Conservation (phyloP, 2,888 invertebrate genomes). For the Sinotaia quadrata region DNA sequence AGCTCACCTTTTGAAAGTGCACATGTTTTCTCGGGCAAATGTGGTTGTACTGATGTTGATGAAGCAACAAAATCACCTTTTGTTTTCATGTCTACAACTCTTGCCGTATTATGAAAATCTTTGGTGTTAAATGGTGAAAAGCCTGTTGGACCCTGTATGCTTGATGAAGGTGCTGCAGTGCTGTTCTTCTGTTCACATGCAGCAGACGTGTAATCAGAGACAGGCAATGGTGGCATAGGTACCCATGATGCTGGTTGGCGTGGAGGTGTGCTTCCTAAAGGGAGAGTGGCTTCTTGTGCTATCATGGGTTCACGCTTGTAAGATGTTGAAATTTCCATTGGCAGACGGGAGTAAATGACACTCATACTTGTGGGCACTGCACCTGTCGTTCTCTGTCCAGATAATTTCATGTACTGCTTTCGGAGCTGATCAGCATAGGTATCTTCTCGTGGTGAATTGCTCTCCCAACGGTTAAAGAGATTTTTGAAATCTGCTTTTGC, state of each 20-base stretch:
- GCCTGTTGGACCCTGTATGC: not conserved
- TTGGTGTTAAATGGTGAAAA: no score
- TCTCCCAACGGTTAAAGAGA: slow-evolving; percentile 45
- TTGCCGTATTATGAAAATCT: no score
- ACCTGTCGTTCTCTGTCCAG: slow-evolving; percentile 42
- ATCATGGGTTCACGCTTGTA: slow-evolving; percentile 53
- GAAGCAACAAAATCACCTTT: no score
- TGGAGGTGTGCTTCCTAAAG: slow-evolving; percentile 24
- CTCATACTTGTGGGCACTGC: slow-evolving; percentile 29
- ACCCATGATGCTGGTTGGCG: not conserved
- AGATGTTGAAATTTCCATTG: slow-evolving; percentile 50
- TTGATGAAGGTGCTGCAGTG: not conserved
- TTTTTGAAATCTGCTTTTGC: slow-evolving; percentile 38
- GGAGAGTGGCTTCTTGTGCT: slow-evolving; percentile 54
- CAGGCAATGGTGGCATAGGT: no score
- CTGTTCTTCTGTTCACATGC: not conserved
- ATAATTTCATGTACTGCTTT: slow-evolving; percentile 67
- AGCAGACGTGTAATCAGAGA: not conserved
- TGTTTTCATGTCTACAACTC: no score
- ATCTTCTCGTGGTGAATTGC: slow-evolving; percentile 54
- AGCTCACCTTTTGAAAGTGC: not conserved
- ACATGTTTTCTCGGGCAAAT: slow-evolving; percentile 12
- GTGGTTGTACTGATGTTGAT: no score
- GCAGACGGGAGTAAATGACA: slow-evolving; percentile 33
- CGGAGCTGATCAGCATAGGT: slow-evolving; percentile 59